Percentiles rank a stretch among this genome's conserved stretches.
Evolutionary conservation across 2,113 vertebrate species (phyloP).

Genomic region (Pteruthius melanotis): DNA sequence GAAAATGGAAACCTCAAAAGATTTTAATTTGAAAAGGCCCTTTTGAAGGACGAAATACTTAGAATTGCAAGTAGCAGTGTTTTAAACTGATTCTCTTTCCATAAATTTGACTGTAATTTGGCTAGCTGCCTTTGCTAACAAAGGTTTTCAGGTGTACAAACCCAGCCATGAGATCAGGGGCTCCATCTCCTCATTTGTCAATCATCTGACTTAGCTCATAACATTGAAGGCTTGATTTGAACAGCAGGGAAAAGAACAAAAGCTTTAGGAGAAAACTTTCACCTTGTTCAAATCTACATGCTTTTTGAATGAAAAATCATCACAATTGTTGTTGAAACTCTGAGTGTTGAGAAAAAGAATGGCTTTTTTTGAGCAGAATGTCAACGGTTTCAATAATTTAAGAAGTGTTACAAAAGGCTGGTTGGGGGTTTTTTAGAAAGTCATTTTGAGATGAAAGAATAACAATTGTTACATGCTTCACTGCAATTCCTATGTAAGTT

Average conservation of each 20-base stretch:
- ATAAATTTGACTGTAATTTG: neutral
- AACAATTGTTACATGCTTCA: neutral
- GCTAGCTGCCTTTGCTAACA: neutral
- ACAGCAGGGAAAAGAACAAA: neutral
- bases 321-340: neutral
- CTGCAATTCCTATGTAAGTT: neutral
- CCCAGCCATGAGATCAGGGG: neutral
- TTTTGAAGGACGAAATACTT: neutral
- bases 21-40: neutral
- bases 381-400: neutral
- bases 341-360: neutral
- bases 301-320: neutral
- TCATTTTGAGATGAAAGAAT: neutral
- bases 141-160: neutral
- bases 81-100: neutral
- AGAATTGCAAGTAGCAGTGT: neutral
- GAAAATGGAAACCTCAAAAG: neutral
- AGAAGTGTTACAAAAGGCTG: neutral
- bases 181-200: neutral
- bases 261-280: neutral
- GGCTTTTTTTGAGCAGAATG: neutral
- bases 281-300: neutral
- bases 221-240: neutral
- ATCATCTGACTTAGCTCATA: neutral
- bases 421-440: neutral